These are phyloP conservation scores for Machimus rusticus DNA, from an alignment of 2,888 invertebrate genomes.

Conservation along the genomic window DNA sequence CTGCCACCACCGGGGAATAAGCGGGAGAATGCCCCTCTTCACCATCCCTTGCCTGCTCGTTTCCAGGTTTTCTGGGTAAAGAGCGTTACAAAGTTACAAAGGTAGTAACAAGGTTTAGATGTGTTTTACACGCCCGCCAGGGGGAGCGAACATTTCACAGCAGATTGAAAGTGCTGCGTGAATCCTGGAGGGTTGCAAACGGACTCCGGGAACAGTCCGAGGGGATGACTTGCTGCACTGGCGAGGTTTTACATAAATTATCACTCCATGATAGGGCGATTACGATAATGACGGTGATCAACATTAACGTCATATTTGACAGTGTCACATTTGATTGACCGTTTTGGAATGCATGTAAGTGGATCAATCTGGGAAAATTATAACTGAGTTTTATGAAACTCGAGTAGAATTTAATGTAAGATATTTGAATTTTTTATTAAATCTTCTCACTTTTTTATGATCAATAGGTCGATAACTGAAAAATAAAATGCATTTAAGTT, in stretches of 20 bases:
- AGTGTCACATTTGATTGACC: background rate
- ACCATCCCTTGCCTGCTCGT: background rate
- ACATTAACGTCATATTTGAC: background rate
- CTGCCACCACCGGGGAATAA: background rate
- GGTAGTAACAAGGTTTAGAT: background rate
- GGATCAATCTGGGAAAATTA: background rate
- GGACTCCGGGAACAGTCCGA: background rate
- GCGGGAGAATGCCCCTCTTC: background rate
- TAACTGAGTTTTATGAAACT: background rate
- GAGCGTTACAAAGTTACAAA: background rate
- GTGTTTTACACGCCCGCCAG: background rate
- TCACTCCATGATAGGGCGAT: slow-evolving; percentile 19
- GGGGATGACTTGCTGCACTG: background rate
- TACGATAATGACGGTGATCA: background rate
- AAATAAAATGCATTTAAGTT: no score
- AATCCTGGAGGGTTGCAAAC: background rate
- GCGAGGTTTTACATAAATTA: slow-evolving; percentile 25
- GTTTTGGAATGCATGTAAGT: background rate
- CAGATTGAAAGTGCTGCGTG: background rate
- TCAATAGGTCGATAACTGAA: no score
- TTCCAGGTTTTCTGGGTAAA: background rate
- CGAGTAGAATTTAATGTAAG: background rate
- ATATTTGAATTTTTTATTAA: no score
- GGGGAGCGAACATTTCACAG: background rate
- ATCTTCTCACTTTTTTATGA: no score